Conservation (phyloP, 1,140 invertebrate genomes). For the Mizuhopecten yessoensis region DNA sequence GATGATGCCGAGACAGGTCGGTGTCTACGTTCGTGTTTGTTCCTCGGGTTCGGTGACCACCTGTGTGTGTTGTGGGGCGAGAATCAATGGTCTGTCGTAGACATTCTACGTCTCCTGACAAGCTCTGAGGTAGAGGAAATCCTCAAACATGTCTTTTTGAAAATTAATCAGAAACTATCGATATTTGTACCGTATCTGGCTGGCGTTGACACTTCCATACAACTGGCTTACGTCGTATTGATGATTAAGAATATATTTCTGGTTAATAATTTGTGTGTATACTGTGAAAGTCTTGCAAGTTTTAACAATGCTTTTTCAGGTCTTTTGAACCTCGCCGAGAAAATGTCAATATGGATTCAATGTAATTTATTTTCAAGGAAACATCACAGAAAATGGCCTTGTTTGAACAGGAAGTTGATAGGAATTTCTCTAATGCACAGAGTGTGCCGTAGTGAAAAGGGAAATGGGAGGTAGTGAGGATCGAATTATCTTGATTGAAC, state of each 20-base stretch:
- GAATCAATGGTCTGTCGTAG: no score
- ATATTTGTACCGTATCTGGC: not conserved
- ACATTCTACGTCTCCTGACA: no score
- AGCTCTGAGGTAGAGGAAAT: no score
- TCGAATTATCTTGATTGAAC: slow-evolving; percentile 20
- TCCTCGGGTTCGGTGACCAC: no score
- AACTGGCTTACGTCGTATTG: not conserved
- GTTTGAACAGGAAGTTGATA: slow-evolving; percentile 17
- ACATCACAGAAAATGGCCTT: not conserved
- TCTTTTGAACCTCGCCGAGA: not conserved
- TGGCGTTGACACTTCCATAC: not conserved
- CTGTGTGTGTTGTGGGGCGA: no score
- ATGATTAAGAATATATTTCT: slow-evolving; percentile 33
- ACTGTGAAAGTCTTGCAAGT: not conserved
- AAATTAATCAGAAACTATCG: slow-evolving; percentile 11
- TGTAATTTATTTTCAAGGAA: slow-evolving; percentile 29
- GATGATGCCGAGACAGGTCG: no score
- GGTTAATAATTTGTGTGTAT: not conserved
- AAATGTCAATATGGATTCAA: slow-evolving; percentile 24
- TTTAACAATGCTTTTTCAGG: not conserved
- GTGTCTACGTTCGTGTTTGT: no score
- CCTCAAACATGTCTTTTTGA: not conserved
- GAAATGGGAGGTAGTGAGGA: not conserved
- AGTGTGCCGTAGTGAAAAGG: not conserved
- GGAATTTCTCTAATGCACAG: not conserved